Percentiles rank a stretch among this genome's conserved stretches.
Evolutionary conservation across 2,113 vertebrate genomes (phyloP).

Genomic region (Todiramphus chloris): DNA sequence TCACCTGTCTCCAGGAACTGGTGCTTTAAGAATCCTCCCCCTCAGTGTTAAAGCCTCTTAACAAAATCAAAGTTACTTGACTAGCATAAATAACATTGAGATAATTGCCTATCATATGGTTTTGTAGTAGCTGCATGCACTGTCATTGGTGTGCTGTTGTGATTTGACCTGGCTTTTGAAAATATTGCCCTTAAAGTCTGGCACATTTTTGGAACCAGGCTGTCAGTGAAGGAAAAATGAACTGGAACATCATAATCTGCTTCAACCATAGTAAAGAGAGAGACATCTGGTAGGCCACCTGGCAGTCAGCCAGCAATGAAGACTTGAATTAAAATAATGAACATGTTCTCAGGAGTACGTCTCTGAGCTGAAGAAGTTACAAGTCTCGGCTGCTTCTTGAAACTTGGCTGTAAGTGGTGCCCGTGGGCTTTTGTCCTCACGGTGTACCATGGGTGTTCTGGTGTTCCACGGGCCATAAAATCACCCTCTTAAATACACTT

Average conservation of each 20-base stretch:
- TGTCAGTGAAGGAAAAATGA: conserved; percentile 77
- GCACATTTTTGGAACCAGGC: conserved; percentile 72
- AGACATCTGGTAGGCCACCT: conserved; percentile 82
- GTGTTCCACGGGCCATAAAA: background rate
- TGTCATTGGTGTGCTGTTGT: conserved; percentile 52
- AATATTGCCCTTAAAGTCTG: conserved; percentile 68
- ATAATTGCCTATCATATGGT: conserved; percentile 57
- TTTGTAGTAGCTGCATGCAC: conserved; percentile 56
- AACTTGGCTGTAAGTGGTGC: conserved; percentile 43
- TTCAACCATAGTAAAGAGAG: conserved; percentile 73
- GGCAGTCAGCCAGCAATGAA: conserved; percentile 77
- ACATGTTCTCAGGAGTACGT: conserved; percentile 75
- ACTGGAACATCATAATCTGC: conserved; percentile 77
- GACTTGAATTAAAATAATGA: conserved; percentile 83
- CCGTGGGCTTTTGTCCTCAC: background rate
- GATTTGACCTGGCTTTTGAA: conserved; percentile 69
- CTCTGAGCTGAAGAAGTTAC: conserved; percentile 69
- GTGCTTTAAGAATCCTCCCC: background rate
- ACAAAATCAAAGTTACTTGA: conserved; percentile 17
- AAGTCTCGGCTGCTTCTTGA: conserved; percentile 66
- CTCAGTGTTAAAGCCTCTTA: background rate
- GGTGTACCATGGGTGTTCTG: background rate
- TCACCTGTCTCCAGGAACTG: background rate
- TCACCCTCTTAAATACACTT: background rate
- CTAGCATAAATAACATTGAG: conserved; percentile 41